These are phyloP conservation scores for Calameuta filiformis DNA, from an alignment of 2,888 invertebrate genomes.

Conservation along the genomic window DNA sequence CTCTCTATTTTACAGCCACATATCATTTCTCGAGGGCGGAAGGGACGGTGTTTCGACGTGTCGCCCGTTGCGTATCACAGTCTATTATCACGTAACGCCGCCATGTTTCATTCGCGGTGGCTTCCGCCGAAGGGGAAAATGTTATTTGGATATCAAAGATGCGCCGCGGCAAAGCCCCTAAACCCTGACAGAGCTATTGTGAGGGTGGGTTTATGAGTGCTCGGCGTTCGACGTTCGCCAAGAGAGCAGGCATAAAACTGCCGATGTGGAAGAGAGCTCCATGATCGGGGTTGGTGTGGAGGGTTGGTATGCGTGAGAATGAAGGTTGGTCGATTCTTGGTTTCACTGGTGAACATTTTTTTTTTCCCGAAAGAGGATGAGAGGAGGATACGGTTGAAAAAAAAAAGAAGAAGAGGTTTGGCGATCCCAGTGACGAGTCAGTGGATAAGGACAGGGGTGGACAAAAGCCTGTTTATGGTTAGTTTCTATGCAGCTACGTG, in stretches of 20 bases:
- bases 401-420: neutral
- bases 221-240: slow-evolving; percentile 6
- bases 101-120: slow-evolving; percentile 24
- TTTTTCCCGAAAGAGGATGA: neutral
- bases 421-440: neutral
- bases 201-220: slow-evolving; percentile 40
- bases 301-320: neutral
- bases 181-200: slow-evolving; percentile 34
- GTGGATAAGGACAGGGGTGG: neutral
- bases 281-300: slow-evolving; percentile 1
- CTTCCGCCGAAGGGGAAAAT: slow-evolving; percentile 40
- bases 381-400: neutral
- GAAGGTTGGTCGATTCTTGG: neutral
- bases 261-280: neutral
- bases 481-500: neutral
- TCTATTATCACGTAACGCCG: slow-evolving; percentile 24
- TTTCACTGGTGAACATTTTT: neutral
- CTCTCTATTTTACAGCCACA: neutral
- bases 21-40: slow-evolving; percentile 12
- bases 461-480: neutral
- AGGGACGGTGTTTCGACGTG: slow-evolving; percentile 7
- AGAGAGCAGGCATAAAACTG: slow-evolving; percentile 23
- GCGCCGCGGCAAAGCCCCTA: slow-evolving; percentile 36
- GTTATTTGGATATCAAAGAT: slow-evolving; percentile 51
- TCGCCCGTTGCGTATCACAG: slow-evolving; percentile 12